Evolutionary conservation across 2,888 invertebrate genomes (phyloP).

Genomic region (Pristionchus exspectatus): DNA sequence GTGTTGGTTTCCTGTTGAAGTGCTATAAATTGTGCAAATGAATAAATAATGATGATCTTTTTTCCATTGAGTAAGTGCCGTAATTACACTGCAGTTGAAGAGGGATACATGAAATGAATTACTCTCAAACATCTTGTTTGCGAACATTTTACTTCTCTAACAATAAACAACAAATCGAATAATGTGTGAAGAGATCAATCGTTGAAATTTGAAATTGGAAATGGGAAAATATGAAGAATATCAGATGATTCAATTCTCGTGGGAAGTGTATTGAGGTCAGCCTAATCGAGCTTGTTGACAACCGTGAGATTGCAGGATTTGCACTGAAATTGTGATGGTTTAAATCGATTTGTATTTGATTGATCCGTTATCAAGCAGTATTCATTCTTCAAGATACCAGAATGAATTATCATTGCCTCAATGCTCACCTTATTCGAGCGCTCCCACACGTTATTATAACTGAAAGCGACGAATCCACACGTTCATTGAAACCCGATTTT

Average conservation of each 20-base stretch:
- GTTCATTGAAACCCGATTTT: background rate
- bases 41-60: background rate
- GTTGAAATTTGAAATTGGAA: no score
- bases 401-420: no score
- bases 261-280: background rate
- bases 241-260: no score
- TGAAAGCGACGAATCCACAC: background rate
- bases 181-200: no score
- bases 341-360: no score
- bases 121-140: no score
- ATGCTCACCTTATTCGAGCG: constrained; percentile 6
- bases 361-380: no score
- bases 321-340: background rate
- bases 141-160: no score
- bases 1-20: background rate
- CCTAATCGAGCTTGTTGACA: background rate
- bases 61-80: background rate
- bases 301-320: background rate
- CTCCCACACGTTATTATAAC: background rate
- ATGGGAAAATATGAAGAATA: no score
- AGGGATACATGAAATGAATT: no score
- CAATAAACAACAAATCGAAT: background rate
- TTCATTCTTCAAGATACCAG: no score
- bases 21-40: background rate
- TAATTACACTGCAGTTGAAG: no score